Conservation (phyloP, 2,797 vertebrate genomes). For the Avahi laniger region DNA sequence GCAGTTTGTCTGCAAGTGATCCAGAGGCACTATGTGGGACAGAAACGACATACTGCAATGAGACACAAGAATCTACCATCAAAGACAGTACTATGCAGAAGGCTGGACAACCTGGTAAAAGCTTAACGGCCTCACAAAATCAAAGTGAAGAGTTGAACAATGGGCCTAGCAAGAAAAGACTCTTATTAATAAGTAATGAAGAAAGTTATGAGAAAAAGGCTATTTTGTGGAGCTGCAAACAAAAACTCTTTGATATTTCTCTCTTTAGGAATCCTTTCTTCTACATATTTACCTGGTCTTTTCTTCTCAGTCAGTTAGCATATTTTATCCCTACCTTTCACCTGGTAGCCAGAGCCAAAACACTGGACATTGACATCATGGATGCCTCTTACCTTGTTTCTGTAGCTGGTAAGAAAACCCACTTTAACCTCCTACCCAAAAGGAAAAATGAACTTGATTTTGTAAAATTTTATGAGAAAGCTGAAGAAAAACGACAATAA, state of each 20-base stretch:
- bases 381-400: conserved; percentile 94
- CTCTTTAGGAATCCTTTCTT: conserved; percentile 93
- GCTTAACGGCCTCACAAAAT: not conserved
- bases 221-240: conserved; percentile 44
- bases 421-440: conserved; percentile 14
- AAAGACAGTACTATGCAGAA: not conserved
- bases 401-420: conserved; percentile 89
- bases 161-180: conserved; percentile 68
- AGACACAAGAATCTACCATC: not conserved
- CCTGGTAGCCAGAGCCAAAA: conserved; percentile 92
- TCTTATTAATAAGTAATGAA: not conserved
- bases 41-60: not conserved
- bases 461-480: not conserved
- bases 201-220: conserved; percentile 60
- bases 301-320: conserved; percentile 94
- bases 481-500: not conserved
- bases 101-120: not conserved
- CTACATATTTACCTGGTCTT: conserved; percentile 94
- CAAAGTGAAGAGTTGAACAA: not conserved
- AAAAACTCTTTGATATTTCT: conserved; percentile 90
- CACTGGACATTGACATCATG: conserved; percentile 91
- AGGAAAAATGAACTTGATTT: conserved; percentile 68
- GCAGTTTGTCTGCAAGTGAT: rapidly evolving
- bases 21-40: not conserved
- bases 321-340: conserved; percentile 95